Evolutionary conservation across 2,888 invertebrate genomes (phyloP), one percentile per base, ranked within the genome.

Genomic region (Tipula unca): DNA sequence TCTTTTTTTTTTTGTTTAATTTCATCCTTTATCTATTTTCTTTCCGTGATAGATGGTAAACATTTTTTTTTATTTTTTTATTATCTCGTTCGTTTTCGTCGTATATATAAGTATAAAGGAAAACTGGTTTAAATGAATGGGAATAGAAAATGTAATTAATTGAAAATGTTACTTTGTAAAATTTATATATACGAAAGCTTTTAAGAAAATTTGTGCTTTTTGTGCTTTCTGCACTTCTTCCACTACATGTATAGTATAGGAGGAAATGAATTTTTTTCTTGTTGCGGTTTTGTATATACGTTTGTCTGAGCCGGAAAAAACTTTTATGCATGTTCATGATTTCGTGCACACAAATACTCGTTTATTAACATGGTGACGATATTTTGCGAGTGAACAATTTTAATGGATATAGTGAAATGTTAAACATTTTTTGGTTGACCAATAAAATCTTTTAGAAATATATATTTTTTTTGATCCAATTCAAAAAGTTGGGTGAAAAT

Each of bases 61-160:
- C 48, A 17, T 48, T 48, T 17, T 17, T 42, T 14, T 14, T 42
- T 39, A 10, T 17, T 32, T 32, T 32, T 17, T 13, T 69, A 69
- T 69, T 69, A 25, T 25, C 69, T 69, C 25, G 25, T 69, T 69
- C 69, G 69, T 25, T 8, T 69, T 69, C n/a, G 48, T 17, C 48
- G 69, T 69, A 1, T 69, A 48, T 20, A 69, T 69, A 32, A 32
- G n/a, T n/a, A 32, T 3, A 69, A 69, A 69, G 69, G 25, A 25
- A 69, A 69, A 69, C 69, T 69, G 69, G 69, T 69, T 69, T 69
- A 69, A 69, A 69, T 69, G 69, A 69, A 69, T 69, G 69, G 69
- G 69, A 69, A 69, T 69, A 69, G 69, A 69, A 69, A 69, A 69
- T 69, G 69, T 69, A 69, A 69, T 69, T 69, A 69, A 69, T 69